Base-by-base conservation (phyloP, 2,113 vertebrate genomes). In the Felis catus region DNA sequence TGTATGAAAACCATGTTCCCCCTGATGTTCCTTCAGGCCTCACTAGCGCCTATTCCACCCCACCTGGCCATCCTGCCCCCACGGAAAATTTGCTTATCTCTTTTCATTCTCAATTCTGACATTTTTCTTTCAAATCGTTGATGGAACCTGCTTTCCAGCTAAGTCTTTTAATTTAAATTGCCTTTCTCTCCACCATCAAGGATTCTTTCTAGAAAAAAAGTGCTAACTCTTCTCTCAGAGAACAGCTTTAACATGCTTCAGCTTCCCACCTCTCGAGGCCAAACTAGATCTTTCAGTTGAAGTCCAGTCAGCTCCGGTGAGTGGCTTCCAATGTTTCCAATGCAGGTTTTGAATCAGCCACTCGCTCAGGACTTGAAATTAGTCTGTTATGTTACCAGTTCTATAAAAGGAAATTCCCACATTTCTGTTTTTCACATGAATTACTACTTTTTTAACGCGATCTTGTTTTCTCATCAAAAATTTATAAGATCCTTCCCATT, bases 101-200 rank as follows among this genome's bases (percentile, higher is more conserved):
- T 85, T 85, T 91, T 71, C 39, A 80, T 41, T 87, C 55, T 83
- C 51, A 31, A 68, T 19, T 97, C 73, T 82, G 29, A 92, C 74
- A 58, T 31, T 84, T 96, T 97, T 89, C 83, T 96, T 93, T 85
- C 31, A 36, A 73, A 70, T 95, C 11, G 41, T 13, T 45, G 55
- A 90, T 71, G 12, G 10, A 76, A 33, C 91, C 41, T 95, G 55
- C 63, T 95, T 89, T 86, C 21, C 36, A 23, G 31, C n/a, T 58
- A 53, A 45, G 58, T 76, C 36, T 96, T 96, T 89, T 63, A 39
- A 89, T 94, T 89, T 86, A 89, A 81, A 89, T 73, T 79, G 94
- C 27, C 41, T 70, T 94, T 88, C 45, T 66, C 31, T 71, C 31
- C 4, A 84, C 25, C 63, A 55, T 53, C 53, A 65, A 90, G 81